phyloP scores from a whole-genome alignment of 2,113 vertebrate genomes.

The Buteo buteo region DNA sequence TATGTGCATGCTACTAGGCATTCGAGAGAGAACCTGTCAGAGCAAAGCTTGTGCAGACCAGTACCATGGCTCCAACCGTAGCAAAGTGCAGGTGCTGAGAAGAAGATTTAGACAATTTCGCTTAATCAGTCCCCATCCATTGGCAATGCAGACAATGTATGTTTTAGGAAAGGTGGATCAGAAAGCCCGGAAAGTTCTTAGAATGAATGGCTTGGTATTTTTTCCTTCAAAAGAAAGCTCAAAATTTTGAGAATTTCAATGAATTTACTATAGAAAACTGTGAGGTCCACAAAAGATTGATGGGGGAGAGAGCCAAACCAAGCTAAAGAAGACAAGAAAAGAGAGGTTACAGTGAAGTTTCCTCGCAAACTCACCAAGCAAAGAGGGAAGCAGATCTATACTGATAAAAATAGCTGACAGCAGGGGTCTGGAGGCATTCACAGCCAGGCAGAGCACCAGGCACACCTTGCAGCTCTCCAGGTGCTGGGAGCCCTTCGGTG shows the following conservation, averaged over 20 bases:
- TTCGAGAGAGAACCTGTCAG: conserved; percentile 10
- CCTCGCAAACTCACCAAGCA: neutral
- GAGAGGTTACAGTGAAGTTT: neutral
- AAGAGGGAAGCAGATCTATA: neutral
- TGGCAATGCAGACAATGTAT: neutral
- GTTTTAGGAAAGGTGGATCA: neutral
- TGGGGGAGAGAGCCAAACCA: neutral
- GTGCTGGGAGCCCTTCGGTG: neutral
- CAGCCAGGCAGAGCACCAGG: neutral
- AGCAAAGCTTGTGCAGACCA: neutral
- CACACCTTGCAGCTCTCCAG: neutral
- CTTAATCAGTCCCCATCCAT: neutral
- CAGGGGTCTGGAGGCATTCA: neutral
- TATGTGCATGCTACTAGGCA: neutral
- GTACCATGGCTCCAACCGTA: neutral
- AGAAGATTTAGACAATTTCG: neutral
- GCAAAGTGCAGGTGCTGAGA: neutral
- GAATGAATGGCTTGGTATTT: neutral
- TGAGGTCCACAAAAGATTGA: neutral
- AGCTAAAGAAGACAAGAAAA: neutral
- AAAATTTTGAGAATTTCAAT: neutral
- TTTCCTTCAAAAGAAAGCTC: neutral
- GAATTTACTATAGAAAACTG: neutral
- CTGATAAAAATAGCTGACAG: neutral
- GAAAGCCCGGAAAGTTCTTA: neutral